phyloP scores from a whole-genome alignment of 2,113 vertebrate species.

The Orthonyx spaldingii region DNA sequence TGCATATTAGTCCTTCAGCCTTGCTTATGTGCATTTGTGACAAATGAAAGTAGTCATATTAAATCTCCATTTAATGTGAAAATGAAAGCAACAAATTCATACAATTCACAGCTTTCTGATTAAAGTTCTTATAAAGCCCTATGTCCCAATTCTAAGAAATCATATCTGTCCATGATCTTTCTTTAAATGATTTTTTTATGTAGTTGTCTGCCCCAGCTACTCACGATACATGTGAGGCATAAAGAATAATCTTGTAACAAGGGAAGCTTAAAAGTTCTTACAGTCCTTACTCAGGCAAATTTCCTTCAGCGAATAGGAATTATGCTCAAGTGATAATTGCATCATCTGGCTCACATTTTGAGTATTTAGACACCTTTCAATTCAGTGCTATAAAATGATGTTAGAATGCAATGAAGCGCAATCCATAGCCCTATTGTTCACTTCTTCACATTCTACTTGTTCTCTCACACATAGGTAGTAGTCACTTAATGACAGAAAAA shows the following conservation, averaged over 20 bases:
- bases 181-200: slow-evolving; percentile 17
- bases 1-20: slow-evolving; percentile 13
- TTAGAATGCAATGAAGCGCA: background rate
- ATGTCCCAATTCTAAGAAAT: background rate
- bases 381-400: background rate
- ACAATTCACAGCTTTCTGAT: slow-evolving; percentile 14
- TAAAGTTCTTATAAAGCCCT: slow-evolving; percentile 14
- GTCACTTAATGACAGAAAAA: background rate
- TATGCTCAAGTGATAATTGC: slow-evolving; percentile 18
- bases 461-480: background rate
- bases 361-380: background rate
- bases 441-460: background rate
- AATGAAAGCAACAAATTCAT: slow-evolving; percentile 32
- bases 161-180: background rate
- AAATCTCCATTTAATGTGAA: slow-evolving; percentile 53
- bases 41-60: slow-evolving; percentile 44
- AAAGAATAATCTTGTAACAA: slow-evolving; percentile 5
- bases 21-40: slow-evolving; percentile 21
- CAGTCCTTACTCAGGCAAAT: background rate
- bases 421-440: background rate
- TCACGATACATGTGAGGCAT: background rate
- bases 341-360: background rate
- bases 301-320: slow-evolving; percentile 10
- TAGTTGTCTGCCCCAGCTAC: background rate
- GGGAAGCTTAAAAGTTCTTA: background rate